Base-by-base conservation (phyloP, 2,113 vertebrate genomes). In the Erpornis zantholeuca region DNA sequence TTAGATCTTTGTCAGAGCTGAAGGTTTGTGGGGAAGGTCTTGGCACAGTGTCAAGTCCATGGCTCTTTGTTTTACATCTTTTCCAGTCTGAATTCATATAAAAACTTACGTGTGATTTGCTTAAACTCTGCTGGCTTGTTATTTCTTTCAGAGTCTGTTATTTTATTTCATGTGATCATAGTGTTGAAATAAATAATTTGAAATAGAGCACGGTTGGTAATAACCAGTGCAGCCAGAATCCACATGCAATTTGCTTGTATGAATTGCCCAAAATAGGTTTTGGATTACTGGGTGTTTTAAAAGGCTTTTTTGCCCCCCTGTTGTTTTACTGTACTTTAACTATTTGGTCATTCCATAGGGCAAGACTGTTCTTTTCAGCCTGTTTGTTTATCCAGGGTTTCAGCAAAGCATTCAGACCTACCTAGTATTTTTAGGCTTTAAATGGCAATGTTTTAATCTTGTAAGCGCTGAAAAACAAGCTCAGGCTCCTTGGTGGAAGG, bases 1-100 rank as follows among this genome's bases (percentile, higher is more conserved):
- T 96, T 63, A 94, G 77, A 66, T 84, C 77, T 81, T 84, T 92
- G 82, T 88, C 71, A 78, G 65, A 90, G 47, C 80, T 75, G 35
- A 93, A 82, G 31, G 80, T 45, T 76, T 82, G 56, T 49, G 83
- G 68, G 60, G 24, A 94, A 84, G 47, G 49, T 86, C 40, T 65
- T 90, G 86, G 82, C 69, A 35, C 17, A 29, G 25, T 35, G 35
- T 84, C 73, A 88, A 59, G 56, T 86, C 94, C 8, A 1, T 68
- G 44, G 33, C 56, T 88, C 82, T 82, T 31, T 63, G 49, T 82
- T 88, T 54, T 54, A 15, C 24, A 13, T 63, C 44, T 78, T 86
- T 83, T 70, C 54, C 52, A 50, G 38, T 66, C 29, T 50, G 38
- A 70, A 65, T 77, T 77, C 0, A 9, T 73, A 10, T 63, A 35